phyloP scores from a whole-genome alignment of 1,140 invertebrate species.

The Zaprionus vittiger region DNA sequence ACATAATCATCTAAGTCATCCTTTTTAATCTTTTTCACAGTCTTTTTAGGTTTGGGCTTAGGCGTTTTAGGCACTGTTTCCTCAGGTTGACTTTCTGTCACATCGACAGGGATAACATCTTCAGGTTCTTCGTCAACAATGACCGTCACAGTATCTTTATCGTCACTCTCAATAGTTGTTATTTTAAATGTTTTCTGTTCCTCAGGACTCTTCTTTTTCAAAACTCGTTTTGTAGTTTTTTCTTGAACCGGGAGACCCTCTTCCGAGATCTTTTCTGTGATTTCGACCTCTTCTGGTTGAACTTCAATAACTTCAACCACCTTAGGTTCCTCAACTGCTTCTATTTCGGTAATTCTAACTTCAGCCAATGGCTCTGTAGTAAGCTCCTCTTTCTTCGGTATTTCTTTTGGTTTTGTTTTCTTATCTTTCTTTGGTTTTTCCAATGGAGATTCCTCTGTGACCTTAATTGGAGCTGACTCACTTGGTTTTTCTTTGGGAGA shows the following conservation, averaged over 20 bases:
- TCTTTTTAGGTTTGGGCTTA: conserved; percentile 79
- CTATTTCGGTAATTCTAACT: conserved; percentile 63
- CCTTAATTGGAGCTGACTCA: conserved; percentile 36
- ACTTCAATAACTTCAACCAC: conserved; percentile 72
- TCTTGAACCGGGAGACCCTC: conserved; percentile 74
- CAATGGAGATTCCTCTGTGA: conserved; percentile 42
- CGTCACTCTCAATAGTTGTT: conserved; percentile 83
- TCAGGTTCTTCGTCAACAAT: conserved; percentile 71
- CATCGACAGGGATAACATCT: conserved; percentile 12
- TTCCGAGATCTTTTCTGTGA: conserved; percentile 62
- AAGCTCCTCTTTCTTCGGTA: conserved; percentile 15
- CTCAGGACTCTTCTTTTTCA: conserved; percentile 82
- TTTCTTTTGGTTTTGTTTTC: conserved; percentile 46
- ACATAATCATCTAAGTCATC: conserved; percentile 73
- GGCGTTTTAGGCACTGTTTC: conserved; percentile 52
- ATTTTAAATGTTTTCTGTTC: conserved; percentile 84
- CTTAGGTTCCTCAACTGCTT: conserved; percentile 29
- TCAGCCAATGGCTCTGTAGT: conserved; percentile 44
- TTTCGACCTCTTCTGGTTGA: conserved; percentile 64
- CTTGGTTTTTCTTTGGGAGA: conserved; percentile 64
- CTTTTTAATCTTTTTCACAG: conserved; percentile 68
- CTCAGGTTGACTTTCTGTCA: conserved; percentile 53
- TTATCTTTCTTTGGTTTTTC: conserved; percentile 63
- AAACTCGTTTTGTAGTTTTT: conserved; percentile 80
- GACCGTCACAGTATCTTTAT: conserved; percentile 71